These are phyloP conservation scores for Nothocercus julius DNA, from an alignment of 2,113 vertebrate genomes.

Conservation along the genomic window DNA sequence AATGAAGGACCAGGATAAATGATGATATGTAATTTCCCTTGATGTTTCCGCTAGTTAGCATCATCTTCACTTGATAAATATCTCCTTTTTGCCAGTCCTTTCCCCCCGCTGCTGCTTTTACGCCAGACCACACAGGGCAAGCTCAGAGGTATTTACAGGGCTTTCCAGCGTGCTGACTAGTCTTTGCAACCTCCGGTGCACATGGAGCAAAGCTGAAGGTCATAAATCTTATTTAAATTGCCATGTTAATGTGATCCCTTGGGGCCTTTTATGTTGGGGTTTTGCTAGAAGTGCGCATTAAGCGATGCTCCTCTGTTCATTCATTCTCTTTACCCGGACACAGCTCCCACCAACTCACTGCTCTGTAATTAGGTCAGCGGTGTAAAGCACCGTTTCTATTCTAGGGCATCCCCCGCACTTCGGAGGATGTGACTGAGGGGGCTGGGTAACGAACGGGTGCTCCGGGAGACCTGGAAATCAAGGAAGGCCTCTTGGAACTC, in stretches of 20 bases:
- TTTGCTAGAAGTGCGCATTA: not conserved
- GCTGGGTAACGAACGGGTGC: not conserved
- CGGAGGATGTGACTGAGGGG: not conserved
- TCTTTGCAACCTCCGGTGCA: not conserved
- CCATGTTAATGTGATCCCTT: not conserved
- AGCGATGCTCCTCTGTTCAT: not conserved
- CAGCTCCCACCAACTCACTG: conserved; percentile 2
- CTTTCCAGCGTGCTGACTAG: not conserved
- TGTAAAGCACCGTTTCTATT: not conserved
- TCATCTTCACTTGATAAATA: not conserved
- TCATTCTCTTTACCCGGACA: not conserved
- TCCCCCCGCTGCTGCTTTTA: not conserved
- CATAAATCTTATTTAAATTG: conserved; percentile 20
- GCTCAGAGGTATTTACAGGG: not conserved
- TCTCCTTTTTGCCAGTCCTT: not conserved
- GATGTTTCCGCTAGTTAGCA: not conserved
- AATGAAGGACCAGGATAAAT: not conserved
- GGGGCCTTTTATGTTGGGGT: not conserved
- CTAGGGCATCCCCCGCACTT: not conserved
- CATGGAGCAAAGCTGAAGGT: not conserved
- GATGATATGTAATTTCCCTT: not conserved
- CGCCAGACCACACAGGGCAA: not conserved
- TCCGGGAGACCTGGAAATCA: not conserved
- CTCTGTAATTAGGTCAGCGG: conserved; percentile 17
- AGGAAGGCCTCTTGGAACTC: rapidly evolving